These are phyloP conservation scores for Dasysyrphus tricinctus DNA, from an alignment of 2,888 invertebrate species.

Conservation along the genomic window DNA sequence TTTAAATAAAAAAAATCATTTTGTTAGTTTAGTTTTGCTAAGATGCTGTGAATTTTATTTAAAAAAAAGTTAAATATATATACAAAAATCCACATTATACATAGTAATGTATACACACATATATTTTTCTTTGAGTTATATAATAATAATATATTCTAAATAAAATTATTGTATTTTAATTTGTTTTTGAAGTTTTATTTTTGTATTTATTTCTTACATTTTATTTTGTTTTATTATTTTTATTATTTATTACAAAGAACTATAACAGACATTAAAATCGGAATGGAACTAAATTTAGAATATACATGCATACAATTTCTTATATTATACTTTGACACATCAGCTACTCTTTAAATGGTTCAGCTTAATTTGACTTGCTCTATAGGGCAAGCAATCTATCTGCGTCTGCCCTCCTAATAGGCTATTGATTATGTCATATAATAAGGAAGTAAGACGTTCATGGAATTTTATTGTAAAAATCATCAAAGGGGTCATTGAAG, in stretches of 20 bases:
- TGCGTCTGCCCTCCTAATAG: too few relatives aligned
- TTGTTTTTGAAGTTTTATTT: constrained; percentile 23
- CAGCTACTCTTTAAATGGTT: too few relatives aligned
- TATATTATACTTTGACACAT: too few relatives aligned
- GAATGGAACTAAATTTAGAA: too few relatives aligned
- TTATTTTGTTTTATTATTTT: neutral
- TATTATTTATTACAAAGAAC: neutral
- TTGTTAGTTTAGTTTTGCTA: constrained; percentile 67
- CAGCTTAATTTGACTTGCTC: too few relatives aligned
- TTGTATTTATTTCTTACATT: neutral
- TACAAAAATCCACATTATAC: constrained; percentile 22
- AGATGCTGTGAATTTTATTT: constrained; percentile 75
- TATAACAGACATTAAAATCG: neutral
- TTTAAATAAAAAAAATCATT: constrained; percentile 34
- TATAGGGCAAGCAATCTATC: too few relatives aligned
- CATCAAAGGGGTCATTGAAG: too few relatives aligned
- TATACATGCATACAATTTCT: too few relatives aligned
- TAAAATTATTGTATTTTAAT: constrained; percentile 64
- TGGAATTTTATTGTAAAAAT: too few relatives aligned
- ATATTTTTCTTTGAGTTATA: constrained; percentile 53
- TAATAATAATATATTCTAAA: constrained; percentile 42
- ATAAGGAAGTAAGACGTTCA: too few relatives aligned
- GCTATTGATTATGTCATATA: too few relatives aligned
- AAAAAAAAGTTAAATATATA: constrained; percentile 21
- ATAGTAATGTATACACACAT: constrained; percentile 41